Evolutionary conservation across 2,888 invertebrate genomes (phyloP), one percentile per base, ranked within the genome.

Genomic region (Eulithis testata): DNA sequence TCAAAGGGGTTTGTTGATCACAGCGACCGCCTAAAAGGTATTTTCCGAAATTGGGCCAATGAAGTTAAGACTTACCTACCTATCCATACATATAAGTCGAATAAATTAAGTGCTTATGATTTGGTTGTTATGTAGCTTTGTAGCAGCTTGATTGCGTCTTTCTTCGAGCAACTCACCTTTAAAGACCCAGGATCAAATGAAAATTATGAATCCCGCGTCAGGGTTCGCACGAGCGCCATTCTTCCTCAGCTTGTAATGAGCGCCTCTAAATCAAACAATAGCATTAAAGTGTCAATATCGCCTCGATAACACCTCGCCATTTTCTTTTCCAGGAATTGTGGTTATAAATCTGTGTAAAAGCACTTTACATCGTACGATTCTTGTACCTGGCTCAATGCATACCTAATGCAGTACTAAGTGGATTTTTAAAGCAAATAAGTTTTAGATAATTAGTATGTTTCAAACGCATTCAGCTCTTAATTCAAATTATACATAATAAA

Each of bases 211-310:
- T 82, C 74, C 76, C 75, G 75, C 75, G 74, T 77, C 76, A 76
- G 79, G 56, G 81, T 82, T 83, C 80, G 78, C 86, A 84, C 81
- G 77, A 77, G 75, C 83, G 84, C 89, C 80, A 79, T 85, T 87
- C 87, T 88, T 89, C 90, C 90, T 84, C 85, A 86, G 83, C 82
- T 76, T 66, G 84, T 93, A 92, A 92, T 93, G 93, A 92, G 89
- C 83, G 82, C 60, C 90, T 88, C 85, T 93, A 93, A 91, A 93
- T 92, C 93, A 93, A 92, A 93, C 92, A 92, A 93, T 91, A 88
- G 91, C 90, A 93, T 93, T 93, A 93, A 90, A 87, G 91, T 93
- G 93, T 93, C 93, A 92, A 91, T 93, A 88, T 81, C 72, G 81
- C 80, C 87, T 87, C 88, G 91, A 90, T 91, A 92, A 87, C 89